phyloP scores from a whole-genome alignment of 2,797 vertebrate species.

The Aulostomus chinensis region DNA sequence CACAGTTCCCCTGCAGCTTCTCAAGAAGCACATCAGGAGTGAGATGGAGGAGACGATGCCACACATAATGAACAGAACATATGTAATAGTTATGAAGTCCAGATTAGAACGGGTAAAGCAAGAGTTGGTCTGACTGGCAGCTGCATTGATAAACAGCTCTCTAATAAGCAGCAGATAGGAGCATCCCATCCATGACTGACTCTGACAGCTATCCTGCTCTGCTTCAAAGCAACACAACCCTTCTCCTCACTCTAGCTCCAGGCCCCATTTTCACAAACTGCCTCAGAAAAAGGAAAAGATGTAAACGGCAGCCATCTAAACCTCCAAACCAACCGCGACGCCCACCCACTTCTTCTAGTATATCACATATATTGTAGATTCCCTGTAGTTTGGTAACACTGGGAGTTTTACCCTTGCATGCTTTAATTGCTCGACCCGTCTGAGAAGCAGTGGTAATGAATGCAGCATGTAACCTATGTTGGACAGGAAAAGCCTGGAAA shows the following conservation, averaged over 20 bases:
- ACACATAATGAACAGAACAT: constrained; percentile 69
- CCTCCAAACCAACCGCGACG: constrained; percentile 39
- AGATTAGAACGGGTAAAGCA: constrained; percentile 65
- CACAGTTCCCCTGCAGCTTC: constrained; percentile 42
- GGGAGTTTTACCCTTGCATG: constrained; percentile 25
- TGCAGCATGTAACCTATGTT: constrained; percentile 23
- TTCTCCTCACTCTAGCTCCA: constrained; percentile 41
- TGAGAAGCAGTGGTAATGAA: constrained; percentile 19
- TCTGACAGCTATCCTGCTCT: constrained; percentile 72
- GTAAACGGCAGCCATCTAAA: constrained; percentile 49
- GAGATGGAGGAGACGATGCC: constrained; percentile 20
- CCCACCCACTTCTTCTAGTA: constrained; percentile 23
- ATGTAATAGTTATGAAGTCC: constrained; percentile 70
- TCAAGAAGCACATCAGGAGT: constrained; percentile 47
- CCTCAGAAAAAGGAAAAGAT: constrained; percentile 32
- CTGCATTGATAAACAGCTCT: constrained; percentile 75
- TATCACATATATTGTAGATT: constrained; percentile 7
- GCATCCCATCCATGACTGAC: constrained; percentile 75
- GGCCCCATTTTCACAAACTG: constrained; percentile 65
- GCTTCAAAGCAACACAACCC: constrained; percentile 68
- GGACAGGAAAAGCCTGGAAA: constrained; percentile 13
- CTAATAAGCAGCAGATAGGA: constrained; percentile 75
- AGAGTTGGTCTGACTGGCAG: constrained; percentile 59
- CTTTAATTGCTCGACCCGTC: constrained; percentile 42
- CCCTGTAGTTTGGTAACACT: constrained; percentile 24